Evolutionary conservation across 2,888 invertebrate species (phyloP), one percentile per base, ranked within the genome.

Genomic region (Clusia tigrina): DNA sequence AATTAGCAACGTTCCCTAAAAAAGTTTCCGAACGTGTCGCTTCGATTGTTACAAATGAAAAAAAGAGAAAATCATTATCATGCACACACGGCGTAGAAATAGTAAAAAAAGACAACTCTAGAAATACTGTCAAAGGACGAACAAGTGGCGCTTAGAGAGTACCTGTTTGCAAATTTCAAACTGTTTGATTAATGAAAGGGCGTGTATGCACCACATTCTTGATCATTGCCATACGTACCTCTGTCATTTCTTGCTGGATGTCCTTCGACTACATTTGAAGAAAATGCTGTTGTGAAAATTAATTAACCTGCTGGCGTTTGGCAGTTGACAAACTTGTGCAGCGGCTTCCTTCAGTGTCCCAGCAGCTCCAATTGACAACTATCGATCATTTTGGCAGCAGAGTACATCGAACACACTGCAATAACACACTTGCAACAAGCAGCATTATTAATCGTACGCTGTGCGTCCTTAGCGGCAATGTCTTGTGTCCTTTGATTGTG

Each of bases 371-470:
- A 58, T 67, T 68, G 68, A 68, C 68, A 68, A 68, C 68, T 53
- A 66, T 68, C 62, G 69, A 69, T 69, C 66, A 66, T 24, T 18
- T 38, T 17, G 10, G 2, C 24, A 2, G 25, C 38, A 37, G 37
- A 48, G 23, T 46, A 20, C 15, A 46, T 60, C 18, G 12, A 55
- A 42, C 25, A 61, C 20, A 10, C 59, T 69, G 69, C 71, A 74
- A 74, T 74, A 71, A 72, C 72, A 68, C 71, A 73, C 74, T 71
- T 68, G 72, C 68, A 71, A 67, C 71, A 76, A 73, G 73, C 71
- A 72, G 76, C 72, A 74, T 76, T 76, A 74, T 74, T 74, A 74
- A 73, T 61, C 55, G 68, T 74, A 71, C 64, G 53, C 53, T 67
- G 65, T 74, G 67, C 71, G 72, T 66, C 55, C 71, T 65, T 24